These are phyloP conservation scores for Poecile atricapillus DNA, from an alignment of 2,113 vertebrate species.

Conservation along the genomic window DNA sequence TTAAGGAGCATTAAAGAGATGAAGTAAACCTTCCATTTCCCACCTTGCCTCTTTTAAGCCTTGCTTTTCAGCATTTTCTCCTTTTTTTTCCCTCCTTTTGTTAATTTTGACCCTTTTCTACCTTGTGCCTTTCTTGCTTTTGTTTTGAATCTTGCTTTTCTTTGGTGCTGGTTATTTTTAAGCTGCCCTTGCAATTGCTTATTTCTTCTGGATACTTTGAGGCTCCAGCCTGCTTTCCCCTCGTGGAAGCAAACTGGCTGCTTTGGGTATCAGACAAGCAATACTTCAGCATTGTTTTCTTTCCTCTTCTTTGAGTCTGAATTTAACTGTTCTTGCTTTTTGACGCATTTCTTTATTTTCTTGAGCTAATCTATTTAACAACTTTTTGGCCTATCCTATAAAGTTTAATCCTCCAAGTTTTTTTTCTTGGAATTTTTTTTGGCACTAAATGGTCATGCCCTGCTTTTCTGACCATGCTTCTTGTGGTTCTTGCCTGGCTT, in stretches of 20 bases:
- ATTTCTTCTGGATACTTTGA: slow-evolving; percentile 30
- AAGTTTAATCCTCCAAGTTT: slow-evolving; percentile 29
- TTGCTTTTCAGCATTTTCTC: slow-evolving; percentile 61
- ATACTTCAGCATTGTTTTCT: slow-evolving; percentile 36
- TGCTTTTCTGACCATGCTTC: slow-evolving; percentile 53
- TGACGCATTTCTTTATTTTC: slow-evolving; percentile 49
- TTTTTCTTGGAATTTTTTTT: slow-evolving; percentile 26
- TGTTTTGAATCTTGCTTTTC: slow-evolving; percentile 62
- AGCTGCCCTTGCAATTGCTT: slow-evolving; percentile 52
- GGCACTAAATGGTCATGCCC: slow-evolving; percentile 64
- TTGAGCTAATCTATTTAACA: slow-evolving; percentile 65
- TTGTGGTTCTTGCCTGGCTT: slow-evolving; percentile 24
- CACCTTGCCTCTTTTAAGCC: slow-evolving; percentile 63
- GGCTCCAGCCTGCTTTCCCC: slow-evolving; percentile 47
- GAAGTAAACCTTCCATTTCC: slow-evolving; percentile 18
- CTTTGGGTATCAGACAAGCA: slow-evolving; percentile 18
- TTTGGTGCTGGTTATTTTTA: slow-evolving; percentile 43
- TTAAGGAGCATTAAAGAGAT: not conserved
- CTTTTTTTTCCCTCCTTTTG: not conserved
- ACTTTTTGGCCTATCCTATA: slow-evolving; percentile 47
- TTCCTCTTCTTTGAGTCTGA: slow-evolving; percentile 50
- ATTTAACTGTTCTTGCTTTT: slow-evolving; percentile 67
- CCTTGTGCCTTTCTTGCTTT: slow-evolving; percentile 52
- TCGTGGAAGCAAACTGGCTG: slow-evolving; percentile 23
- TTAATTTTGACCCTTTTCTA: slow-evolving; percentile 64